phyloP scores from a whole-genome alignment of 1,140 invertebrate species.

The Papilio dardanus region DNA sequence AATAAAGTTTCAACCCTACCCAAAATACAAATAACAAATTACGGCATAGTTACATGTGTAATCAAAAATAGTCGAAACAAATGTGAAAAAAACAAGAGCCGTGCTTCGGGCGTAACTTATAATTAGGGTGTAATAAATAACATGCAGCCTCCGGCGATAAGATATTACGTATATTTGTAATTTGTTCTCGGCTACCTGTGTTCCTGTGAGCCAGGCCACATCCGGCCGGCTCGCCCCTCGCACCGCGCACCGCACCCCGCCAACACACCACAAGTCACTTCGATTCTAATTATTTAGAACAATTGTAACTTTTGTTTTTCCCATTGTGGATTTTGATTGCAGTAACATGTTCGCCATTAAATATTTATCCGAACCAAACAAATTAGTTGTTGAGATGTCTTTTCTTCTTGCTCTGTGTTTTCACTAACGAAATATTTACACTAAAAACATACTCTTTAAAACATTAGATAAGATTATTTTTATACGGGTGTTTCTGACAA shows the following conservation, averaged over 20 bases:
- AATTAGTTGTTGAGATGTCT: no score
- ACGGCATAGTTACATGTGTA: background rate
- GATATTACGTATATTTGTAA: constrained; percentile 69
- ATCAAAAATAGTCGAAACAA: background rate
- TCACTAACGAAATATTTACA: no score
- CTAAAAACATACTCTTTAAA: no score
- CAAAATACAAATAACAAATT: background rate
- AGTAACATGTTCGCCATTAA: no score
- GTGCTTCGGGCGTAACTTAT: constrained; percentile 30
- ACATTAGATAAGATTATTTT: background rate
- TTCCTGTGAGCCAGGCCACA: constrained; percentile 51
- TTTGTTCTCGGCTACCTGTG: constrained; percentile 73
- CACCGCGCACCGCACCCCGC: constrained; percentile 39
- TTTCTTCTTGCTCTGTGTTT: no score
- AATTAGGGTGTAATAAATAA: constrained; percentile 62
- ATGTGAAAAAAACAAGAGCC: background rate
- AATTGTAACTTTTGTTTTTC: constrained; percentile 1
- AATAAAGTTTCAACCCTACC: background rate
- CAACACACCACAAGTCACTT: no score
- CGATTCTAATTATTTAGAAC: constrained; percentile 11
- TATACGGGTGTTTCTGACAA: background rate
- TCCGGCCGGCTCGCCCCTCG: constrained; percentile 45
- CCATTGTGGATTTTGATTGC: no score
- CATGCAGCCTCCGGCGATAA: constrained; percentile 54
- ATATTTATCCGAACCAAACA: no score